phyloP scores from a whole-genome alignment of 1,140 invertebrate species.

The Lanistes nyassanus region DNA sequence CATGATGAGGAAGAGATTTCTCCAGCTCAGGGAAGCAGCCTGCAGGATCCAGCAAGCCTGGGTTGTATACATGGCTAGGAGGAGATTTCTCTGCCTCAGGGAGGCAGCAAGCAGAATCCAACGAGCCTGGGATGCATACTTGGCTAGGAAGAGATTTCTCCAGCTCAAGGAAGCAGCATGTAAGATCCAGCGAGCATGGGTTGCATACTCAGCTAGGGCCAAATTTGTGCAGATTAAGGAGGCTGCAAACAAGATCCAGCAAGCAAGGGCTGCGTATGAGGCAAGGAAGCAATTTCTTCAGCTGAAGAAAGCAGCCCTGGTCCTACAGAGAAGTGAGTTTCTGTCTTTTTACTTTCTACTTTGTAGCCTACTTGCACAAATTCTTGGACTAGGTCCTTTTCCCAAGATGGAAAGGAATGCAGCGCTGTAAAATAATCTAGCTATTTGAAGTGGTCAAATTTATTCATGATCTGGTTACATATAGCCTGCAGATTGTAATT shows the following conservation, averaged over 20 bases:
- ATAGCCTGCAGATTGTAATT: not conserved
- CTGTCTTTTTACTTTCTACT: not conserved
- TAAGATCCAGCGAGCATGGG: conserved; percentile 21
- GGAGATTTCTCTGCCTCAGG: not conserved
- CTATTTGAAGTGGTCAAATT: no score
- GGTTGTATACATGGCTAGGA: not conserved
- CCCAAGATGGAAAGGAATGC: no score
- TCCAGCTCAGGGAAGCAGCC: conserved; percentile 2
- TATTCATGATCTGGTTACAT: not conserved
- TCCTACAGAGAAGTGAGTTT: conserved; percentile 15
- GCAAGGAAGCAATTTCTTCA: not conserved
- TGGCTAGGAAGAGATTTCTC: not conserved
- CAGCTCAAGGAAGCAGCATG: conserved; percentile 15
- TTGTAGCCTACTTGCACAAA: not conserved
- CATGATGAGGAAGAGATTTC: not conserved
- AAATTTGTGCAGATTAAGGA: not conserved
- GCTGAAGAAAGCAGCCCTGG: not conserved
- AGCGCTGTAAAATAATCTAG: no score
- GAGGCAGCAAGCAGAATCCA: conserved; percentile 14
- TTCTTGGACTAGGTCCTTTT: not conserved
- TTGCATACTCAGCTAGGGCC: not conserved
- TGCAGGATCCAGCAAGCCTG: conserved; percentile 11
- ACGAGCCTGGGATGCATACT: conserved; percentile 21
- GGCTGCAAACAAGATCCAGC: conserved; percentile 9
- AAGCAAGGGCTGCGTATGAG: conserved; percentile 5